Base-by-base conservation (phyloP, 2,113 vertebrate species). In the Tor tambroides region DNA sequence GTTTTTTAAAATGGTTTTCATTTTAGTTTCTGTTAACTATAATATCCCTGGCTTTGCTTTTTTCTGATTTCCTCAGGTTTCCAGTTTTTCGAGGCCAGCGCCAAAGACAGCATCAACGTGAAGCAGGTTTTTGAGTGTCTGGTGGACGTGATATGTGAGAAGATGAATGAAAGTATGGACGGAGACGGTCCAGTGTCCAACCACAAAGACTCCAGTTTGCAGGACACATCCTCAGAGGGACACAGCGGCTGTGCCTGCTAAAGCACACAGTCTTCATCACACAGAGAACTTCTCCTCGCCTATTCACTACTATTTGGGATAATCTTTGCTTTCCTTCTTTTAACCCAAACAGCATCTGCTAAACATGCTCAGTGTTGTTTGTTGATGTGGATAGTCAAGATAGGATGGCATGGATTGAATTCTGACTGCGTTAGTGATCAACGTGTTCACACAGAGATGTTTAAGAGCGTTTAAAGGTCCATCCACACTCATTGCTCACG, bases 81-180 rank as follows among this genome's bases (percentile, higher is more conserved):
- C 11, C 43, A 46, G 43, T 46, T 46, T 12, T 46, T 46, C 3
- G 43, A 46, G 43, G 43, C 43, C 43, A 46, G 43, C 43, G 43
- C 43, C 43, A 46, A 46, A 46, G 43, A 46, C 43, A 46, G 12
- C 43, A 46, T 46, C 43, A 46, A 46, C 43, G 43, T 46, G 2
- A 46, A 46, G 43, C 43, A 12, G 92, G 96, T 96, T 86, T 98
- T 98, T 2, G 97, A 98, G 90, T 93, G 95, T 6, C 93, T 98
- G 6, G 97, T 98, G 88, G 97, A 98, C 41, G 85, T 96, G 87
- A 97, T 98, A 93, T 98, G 97, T 1, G 96, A 97, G 85, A 98
- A 97, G 94, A 97, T 98, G 97, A 97, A 95, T 0, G 96, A 97
- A 92, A 96, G 94, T 88, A 92, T 96, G 91, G 97, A 97, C 3